A percentile compares a stretch with the other conserved stretches of the same genome.
phyloP scores from a whole-genome alignment of 1,140 invertebrate genomes.

The Zaprionus capensis region DNA sequence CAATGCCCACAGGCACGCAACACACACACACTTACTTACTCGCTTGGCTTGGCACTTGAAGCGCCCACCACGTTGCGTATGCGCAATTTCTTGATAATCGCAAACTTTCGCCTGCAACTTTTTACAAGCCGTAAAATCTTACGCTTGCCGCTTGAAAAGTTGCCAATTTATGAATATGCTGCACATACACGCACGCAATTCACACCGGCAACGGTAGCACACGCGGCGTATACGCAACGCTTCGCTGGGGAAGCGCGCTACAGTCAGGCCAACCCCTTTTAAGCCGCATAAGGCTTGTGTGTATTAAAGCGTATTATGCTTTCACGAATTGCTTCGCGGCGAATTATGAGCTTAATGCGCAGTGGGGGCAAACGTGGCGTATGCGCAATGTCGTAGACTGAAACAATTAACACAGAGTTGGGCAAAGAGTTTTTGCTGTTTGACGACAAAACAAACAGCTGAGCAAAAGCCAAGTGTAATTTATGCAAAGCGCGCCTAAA shows the following conservation, averaged over 20 bases:
- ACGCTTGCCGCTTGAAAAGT: constrained; percentile 32
- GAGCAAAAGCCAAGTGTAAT: constrained; percentile 9
- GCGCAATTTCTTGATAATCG: constrained; percentile 17
- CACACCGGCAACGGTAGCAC: neutral
- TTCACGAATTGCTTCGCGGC: neutral
- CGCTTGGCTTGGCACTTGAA: neutral
- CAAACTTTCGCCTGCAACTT: constrained; percentile 28
- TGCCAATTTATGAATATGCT: constrained; percentile 39
- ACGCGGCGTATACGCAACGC: constrained; percentile 52
- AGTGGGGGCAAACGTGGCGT: neutral
- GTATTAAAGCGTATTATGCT: constrained; percentile 12
- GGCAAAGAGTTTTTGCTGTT: neutral
- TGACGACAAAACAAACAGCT: neutral
- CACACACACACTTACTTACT: neutral
- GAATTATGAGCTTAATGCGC: constrained; percentile 8
- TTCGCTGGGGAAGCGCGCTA: neutral
- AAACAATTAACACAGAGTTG: constrained; percentile 10
- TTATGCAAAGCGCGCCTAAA: constrained; percentile 14
- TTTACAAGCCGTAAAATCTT: constrained; percentile 33
- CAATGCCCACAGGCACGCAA: neutral
- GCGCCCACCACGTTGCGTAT: constrained; percentile 11
- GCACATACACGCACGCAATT: neutral
- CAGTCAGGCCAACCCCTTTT: neutral
- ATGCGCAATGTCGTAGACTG: constrained; percentile 7
- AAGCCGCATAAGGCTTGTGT: constrained; percentile 1